phyloP scores from a whole-genome alignment of 2,888 invertebrate species.

The Nymphalis c-album region DNA sequence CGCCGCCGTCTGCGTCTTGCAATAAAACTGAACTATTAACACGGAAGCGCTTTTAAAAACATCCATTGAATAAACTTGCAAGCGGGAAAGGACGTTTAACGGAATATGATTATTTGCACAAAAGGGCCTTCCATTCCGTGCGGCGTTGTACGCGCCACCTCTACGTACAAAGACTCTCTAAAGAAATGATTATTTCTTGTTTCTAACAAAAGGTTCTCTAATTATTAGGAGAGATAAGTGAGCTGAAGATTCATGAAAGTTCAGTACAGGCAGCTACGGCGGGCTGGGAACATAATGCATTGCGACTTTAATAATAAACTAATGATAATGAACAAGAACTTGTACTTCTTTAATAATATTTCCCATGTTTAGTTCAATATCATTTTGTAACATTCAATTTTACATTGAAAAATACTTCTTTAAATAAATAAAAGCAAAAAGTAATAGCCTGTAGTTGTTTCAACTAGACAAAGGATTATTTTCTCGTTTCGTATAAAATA shows the following conservation, averaged over 20 bases:
- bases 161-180: constrained; percentile 58
- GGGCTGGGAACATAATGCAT: too few species aligned
- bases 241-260: constrained; percentile 38
- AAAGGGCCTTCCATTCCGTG: constrained; percentile 51
- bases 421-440: too few species aligned
- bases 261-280: constrained; percentile 6
- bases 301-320: too few species aligned
- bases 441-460: too few species aligned
- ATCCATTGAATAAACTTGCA: constrained; percentile 39
- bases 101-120: constrained; percentile 58
- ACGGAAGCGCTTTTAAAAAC: constrained; percentile 28
- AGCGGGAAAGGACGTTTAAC: constrained; percentile 40
- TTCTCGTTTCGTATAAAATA: too few species aligned
- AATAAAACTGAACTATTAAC: constrained; percentile 30
- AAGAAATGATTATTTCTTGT: constrained; percentile 62
- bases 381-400: too few species aligned
- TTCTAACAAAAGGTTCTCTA: constrained; percentile 58
- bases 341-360: too few species aligned
- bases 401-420: too few species aligned
- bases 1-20: constrained; percentile 14
- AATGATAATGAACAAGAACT: too few species aligned
- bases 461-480: too few species aligned
- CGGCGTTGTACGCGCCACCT: constrained; percentile 41
- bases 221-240: constrained; percentile 46
- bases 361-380: too few species aligned